Conservation (phyloP, 2,113 vertebrate genomes). For the Tautogolabrus adspersus region DNA sequence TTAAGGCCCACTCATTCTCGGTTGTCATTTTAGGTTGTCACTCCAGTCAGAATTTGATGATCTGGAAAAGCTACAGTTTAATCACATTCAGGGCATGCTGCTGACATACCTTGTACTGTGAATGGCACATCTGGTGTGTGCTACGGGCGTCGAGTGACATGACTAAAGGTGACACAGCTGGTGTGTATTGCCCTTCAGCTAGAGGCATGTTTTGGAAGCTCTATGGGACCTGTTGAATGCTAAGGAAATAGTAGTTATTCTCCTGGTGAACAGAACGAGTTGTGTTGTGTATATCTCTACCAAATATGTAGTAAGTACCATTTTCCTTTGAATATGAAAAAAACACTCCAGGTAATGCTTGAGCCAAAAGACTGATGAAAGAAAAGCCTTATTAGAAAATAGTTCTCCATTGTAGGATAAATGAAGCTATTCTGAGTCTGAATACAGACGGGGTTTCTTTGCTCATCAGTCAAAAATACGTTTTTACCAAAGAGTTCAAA, state of each 20-base stretch:
- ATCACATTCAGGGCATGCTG: slow-evolving; percentile 14
- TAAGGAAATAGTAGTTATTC: not conserved
- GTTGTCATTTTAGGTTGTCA: slow-evolving; percentile 15
- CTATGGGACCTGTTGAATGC: slow-evolving; percentile 11
- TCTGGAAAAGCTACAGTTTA: slow-evolving; percentile 26
- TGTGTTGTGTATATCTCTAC: not conserved
- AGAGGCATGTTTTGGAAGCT: slow-evolving; percentile 1
- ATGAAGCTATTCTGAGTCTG: not conserved
- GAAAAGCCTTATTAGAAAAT: not conserved
- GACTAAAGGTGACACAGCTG: slow-evolving; percentile 22
- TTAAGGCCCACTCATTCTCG: slow-evolving; percentile 8
- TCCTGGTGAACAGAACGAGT: not conserved
- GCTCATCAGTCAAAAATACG: not conserved
- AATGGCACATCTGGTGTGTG: slow-evolving; percentile 5
- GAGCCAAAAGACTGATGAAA: not conserved
- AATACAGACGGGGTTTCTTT: not conserved
- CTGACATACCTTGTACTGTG: not conserved
- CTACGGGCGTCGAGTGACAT: slow-evolving; percentile 13
- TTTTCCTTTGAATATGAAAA: not conserved
- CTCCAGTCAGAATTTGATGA: not conserved
- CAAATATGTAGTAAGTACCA: not conserved
- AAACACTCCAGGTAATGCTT: not conserved
- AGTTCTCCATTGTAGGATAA: no score
- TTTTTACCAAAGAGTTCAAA: not conserved
- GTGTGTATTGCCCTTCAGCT: slow-evolving; percentile 28